phyloP scores from a whole-genome alignment of 2,113 vertebrate genomes.

The Megalops atlanticus region DNA sequence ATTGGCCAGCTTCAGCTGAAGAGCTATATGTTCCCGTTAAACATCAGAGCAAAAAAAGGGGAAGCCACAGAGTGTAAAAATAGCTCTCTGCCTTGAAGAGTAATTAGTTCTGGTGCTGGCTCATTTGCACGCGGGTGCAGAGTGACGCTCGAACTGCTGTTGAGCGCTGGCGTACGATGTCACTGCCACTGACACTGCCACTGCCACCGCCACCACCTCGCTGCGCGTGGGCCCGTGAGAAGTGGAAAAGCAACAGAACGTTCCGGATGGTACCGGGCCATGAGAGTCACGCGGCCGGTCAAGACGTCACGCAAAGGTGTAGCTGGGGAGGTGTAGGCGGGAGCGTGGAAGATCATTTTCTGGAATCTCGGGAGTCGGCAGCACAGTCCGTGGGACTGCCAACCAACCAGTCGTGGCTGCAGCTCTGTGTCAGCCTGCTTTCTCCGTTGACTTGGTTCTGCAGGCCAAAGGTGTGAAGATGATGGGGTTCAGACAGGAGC shows the following conservation, averaged over 20 bases:
- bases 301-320: background rate
- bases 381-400: too few species aligned
- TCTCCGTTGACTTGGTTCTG: background rate
- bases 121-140: constrained; percentile 24
- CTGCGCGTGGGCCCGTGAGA: background rate
- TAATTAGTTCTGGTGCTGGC: constrained; percentile 36
- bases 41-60: constrained; percentile 5
- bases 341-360: background rate
- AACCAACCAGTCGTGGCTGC: too few species aligned
- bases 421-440: too few species aligned
- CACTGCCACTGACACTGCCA: background rate
- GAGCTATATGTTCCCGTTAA: background rate
- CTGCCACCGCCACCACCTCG: too few species aligned
- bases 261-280: background rate
- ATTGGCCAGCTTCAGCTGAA: background rate
- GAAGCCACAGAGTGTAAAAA: constrained; percentile 28
- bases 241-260: background rate
- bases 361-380: too few species aligned
- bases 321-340: background rate
- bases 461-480: background rate
- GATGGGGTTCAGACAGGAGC: background rate
- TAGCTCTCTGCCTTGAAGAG: constrained; percentile 31
- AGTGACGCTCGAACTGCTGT: constrained; percentile 14
- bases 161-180: constrained; percentile 8
- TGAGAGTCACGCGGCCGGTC: background rate